Evolutionary conservation across 1,140 invertebrate species (phyloP), one percentile per base, ranked within the genome.

Genomic region (Cyphomyrmex costatus): DNA sequence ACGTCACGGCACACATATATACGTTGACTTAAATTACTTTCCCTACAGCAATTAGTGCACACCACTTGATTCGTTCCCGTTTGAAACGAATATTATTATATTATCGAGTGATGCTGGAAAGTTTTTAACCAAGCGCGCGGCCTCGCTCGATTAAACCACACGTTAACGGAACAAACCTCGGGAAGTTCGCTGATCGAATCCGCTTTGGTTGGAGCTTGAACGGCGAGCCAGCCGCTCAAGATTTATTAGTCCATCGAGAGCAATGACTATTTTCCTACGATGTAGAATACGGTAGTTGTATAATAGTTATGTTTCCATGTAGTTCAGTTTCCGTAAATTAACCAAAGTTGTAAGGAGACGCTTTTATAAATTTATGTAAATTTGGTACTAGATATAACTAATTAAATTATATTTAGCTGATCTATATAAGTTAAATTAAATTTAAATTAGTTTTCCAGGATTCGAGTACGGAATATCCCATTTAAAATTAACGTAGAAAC

Each of bases 21-120:
- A 70, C 58, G 63, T 58, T 24, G 66, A 86, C 77, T 90, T 65
- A 51, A 51, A 71, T 58, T 65, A 86, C 78, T 88, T 71, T 51
- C 49, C 30, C 30, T 33, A 42, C 27, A 3, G 46, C 86, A 53
- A 71, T 27, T 56, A 42, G 33, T 0, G 6, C 46, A 27, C 58
- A 21, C 27, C n/a, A 60, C 30, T 51, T 14, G 51, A 68, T 21
- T 19, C 42, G 76, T 60, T 70, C 30, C n/a, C 65, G n/a, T 21
- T 74, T 24, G 36, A 51, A 70, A 60, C 21, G 56, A 84, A 63
- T 84, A 84, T 84, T 84, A 84, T 84, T 53, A 82, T 84, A 84
- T 84, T 53, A 82, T 84, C 82, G 71, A 61, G 51, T 84, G 58
- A 82, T 46, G 19, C 66, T 30, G 8, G 58, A 51, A 82, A 82